phyloP scores from a whole-genome alignment of 2,888 invertebrate genomes.

The Dioctria linearis region DNA sequence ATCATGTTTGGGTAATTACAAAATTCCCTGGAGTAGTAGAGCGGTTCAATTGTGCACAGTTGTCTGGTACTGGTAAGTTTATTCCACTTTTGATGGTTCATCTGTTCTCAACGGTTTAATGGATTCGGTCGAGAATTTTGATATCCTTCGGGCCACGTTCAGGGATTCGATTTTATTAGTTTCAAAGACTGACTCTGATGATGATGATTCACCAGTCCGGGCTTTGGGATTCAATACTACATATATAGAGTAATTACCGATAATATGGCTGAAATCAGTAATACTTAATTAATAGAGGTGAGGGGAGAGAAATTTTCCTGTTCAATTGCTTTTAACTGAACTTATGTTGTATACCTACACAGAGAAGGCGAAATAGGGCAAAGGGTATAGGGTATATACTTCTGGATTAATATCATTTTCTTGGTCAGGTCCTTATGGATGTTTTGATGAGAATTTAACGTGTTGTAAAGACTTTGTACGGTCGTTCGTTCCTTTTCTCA shows the following conservation, averaged over 20 bases:
- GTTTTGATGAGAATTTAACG: too few relatives aligned
- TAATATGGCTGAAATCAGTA: slow-evolving; percentile 25
- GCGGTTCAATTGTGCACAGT: slow-evolving; percentile 17
- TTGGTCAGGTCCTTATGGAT: too few relatives aligned
- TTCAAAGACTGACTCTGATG: background rate
- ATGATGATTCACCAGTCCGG: slow-evolving; percentile 15
- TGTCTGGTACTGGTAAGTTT: background rate
- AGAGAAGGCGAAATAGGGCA: background rate
- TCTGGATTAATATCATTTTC: too few relatives aligned
- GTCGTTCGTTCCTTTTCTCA: too few relatives aligned
- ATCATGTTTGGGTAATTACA: slow-evolving; percentile 43
- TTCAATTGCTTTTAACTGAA: slow-evolving; percentile 3
- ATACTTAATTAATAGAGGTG: slow-evolving; percentile 33
- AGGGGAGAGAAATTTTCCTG: background rate
- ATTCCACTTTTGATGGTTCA: slow-evolving; percentile 27
- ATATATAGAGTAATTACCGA: background rate
- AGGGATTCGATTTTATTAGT: slow-evolving; percentile 4
- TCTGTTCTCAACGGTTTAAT: slow-evolving; percentile 21
- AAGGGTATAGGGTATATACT: too few relatives aligned
- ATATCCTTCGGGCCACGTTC: slow-evolving; percentile 1
- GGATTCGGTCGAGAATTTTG: background rate
- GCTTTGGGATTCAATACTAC: background rate
- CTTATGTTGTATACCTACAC: background rate
- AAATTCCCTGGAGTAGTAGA: background rate
- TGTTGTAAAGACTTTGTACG: too few relatives aligned